These are phyloP conservation scores for Romanomermis culicivorax DNA, from an alignment of 2,888 invertebrate genomes.

Conservation along the genomic window DNA sequence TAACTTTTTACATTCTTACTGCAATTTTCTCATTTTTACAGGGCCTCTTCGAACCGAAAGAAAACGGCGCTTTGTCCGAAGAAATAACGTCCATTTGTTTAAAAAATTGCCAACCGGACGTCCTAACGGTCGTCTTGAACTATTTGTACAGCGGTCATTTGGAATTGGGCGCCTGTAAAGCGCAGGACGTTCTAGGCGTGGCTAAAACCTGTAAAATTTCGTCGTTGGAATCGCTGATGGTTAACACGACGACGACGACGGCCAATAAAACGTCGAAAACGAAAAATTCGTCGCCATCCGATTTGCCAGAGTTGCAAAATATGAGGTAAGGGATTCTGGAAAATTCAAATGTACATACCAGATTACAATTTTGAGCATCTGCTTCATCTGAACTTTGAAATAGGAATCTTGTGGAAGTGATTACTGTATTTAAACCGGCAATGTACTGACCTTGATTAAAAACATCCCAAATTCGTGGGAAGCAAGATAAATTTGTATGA, in stretches of 20 bases:
- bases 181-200: conserved; percentile 3
- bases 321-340: too few relatives aligned
- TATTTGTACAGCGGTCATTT: conserved; percentile 9
- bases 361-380: too few relatives aligned
- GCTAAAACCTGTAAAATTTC: conserved; percentile 4
- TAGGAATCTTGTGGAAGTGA: too few relatives aligned
- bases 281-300: neutral
- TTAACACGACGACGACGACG: neutral
- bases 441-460: too few relatives aligned
- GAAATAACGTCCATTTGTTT: conserved; percentile 7
- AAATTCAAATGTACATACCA: too few relatives aligned
- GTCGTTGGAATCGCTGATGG: conserved; percentile 3
- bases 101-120: conserved; percentile 3
- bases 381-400: too few relatives aligned
- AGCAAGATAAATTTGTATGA: too few relatives aligned
- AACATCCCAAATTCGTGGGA: too few relatives aligned
- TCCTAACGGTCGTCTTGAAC: conserved; percentile 1
- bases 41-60: conserved; percentile 4
- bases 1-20: too few relatives aligned
- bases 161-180: conserved; percentile 1
- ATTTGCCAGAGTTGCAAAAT: too few relatives aligned
- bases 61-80: neutral
- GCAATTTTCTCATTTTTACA: neutral
- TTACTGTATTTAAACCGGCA: too few relatives aligned
- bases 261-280: neutral